Evolutionary conservation across 1,140 invertebrate genomes (phyloP).

Genomic region (Planococcus citri): DNA sequence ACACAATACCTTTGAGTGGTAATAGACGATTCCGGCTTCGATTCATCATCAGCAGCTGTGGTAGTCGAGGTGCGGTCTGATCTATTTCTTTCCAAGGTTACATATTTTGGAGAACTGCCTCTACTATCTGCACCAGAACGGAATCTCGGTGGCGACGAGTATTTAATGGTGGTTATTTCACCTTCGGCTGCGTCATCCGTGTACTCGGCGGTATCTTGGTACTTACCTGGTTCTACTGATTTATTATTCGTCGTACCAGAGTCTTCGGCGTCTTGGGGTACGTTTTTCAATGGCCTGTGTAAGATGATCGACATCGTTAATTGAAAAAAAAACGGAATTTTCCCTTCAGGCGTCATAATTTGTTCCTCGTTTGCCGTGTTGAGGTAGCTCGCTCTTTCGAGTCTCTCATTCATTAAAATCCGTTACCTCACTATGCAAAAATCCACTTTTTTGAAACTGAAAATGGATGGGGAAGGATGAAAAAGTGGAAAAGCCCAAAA

Average conservation of each 20-base stretch:
- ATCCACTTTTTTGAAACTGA: no score
- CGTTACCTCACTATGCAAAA: no score
- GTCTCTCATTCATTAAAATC: not conserved
- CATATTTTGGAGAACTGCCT: not conserved
- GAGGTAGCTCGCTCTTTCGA: not conserved
- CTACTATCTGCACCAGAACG: not conserved
- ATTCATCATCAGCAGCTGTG: not conserved
- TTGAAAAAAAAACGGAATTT: not conserved
- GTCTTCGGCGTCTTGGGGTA: constrained; percentile 14
- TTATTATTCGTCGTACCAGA: constrained; percentile 1
- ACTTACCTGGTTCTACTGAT: not conserved
- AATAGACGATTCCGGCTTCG: not conserved
- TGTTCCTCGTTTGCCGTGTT: not conserved
- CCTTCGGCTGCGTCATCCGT: no score
- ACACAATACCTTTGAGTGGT: constrained; percentile 9
- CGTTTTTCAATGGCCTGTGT: constrained; percentile 23
- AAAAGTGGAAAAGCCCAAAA: no score
- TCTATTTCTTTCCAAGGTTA: not conserved
- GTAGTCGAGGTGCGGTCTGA: not conserved
- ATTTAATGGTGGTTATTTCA: not conserved
- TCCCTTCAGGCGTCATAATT: not conserved
- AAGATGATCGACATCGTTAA: no score
- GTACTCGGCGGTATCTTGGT: not conserved
- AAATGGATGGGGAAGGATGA: no score
- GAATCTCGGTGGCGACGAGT: not conserved